These are phyloP conservation scores for Butorides virescens DNA, from an alignment of 2,113 vertebrate species.

Conservation along the genomic window DNA sequence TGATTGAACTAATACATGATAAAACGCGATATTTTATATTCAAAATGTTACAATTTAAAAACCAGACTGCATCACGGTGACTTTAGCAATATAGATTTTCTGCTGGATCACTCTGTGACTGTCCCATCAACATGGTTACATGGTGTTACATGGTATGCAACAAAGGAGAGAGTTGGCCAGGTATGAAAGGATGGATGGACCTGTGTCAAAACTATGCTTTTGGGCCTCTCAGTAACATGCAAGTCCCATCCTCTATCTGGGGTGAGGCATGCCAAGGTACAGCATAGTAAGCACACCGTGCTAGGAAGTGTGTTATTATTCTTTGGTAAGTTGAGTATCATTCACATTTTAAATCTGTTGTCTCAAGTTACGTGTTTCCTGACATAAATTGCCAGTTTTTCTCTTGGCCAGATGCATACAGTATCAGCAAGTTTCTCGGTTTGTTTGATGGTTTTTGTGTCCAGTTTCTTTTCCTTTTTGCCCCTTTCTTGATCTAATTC, in stretches of 20 bases:
- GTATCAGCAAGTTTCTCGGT: background rate
- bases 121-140: background rate
- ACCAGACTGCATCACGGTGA: background rate
- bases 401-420: background rate
- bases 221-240: background rate
- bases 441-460: background rate
- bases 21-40: background rate
- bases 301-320: background rate
- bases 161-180: background rate
- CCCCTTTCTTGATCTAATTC: background rate
- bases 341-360: background rate
- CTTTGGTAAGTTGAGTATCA: background rate
- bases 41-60: background rate
- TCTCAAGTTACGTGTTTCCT: background rate
- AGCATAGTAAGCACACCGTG: background rate
- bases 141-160: background rate
- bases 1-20: background rate
- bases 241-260: background rate
- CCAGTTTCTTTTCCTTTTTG: background rate
- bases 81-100: background rate
- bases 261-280: background rate
- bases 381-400: background rate
- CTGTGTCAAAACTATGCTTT: background rate
- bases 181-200: background rate
- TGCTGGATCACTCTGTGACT: background rate